Evolutionary conservation across 2,888 invertebrate genomes (phyloP), one percentile per base, ranked within the genome.

Genomic region (Tricholauxania praeusta): DNA sequence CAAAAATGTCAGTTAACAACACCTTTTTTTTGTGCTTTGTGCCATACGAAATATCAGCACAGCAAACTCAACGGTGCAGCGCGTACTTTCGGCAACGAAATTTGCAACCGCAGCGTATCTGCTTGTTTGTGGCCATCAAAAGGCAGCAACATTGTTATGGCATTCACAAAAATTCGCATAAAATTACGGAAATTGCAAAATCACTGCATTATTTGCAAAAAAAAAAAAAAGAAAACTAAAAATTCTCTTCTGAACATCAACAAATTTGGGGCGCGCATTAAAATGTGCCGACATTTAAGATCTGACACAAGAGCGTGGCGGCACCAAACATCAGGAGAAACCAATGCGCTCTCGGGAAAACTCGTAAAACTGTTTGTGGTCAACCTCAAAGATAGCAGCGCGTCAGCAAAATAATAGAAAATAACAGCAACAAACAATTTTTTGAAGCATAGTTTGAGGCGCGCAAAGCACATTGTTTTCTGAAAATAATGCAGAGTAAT

Each of bases 201-300:
- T 77, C 76, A 77, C 77, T 77, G 77, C 77, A 76, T 76, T 75
- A 74, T 75, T 72, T 73, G 72, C 49, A 51, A 49, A 72, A 68
- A 71, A 53, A 71, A 64, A 53, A 55, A 7, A 63, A 48, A 59
- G 47, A 62, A 74, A 75, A 74, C 71, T 12, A 53, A 72, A 63
- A 67, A 71, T 72, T 3, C 69, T 74, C 39, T 39, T 8, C 6
- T 0, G 0, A 39, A 8, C 10, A 5, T 39, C 39, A 8, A 1
- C 39, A 39, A 39, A 39, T 39, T 39, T 39, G 10, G 39, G 39
- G 39, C 39, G 39, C 39, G 39, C 39, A 39, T 39, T 39, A 39
- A 39, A 39, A 39, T 39, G 39, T 39, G 39, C 39, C 39, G 39
- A 39, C 7, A 39, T 10, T 10, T 39, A 39, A 39, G 39, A 39